Evolutionary conservation across 2,888 invertebrate genomes (phyloP).

Genomic region (Neoascia interrupta): DNA sequence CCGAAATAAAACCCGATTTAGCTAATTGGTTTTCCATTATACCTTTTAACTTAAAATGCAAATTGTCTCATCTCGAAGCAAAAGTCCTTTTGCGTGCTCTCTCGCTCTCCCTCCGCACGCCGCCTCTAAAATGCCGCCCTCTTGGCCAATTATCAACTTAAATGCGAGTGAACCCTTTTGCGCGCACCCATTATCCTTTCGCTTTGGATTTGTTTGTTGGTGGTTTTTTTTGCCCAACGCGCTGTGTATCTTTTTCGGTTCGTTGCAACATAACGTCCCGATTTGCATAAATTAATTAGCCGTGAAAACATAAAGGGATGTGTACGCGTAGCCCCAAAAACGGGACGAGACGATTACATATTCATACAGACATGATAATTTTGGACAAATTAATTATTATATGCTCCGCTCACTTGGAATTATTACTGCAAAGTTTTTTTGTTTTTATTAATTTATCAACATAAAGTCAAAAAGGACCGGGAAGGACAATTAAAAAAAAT

Average conservation of each 20-base stretch:
- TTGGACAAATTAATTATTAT: slow-evolving; percentile 44
- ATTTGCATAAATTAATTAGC: slow-evolving; percentile 63
- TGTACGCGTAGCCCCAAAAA: no score
- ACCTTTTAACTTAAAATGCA: slow-evolving; percentile 25
- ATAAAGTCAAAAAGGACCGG: background rate
- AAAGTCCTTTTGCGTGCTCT: background rate
- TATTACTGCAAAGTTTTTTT: slow-evolving; percentile 47
- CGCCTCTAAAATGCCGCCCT: slow-evolving; percentile 1
- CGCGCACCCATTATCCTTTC: slow-evolving; percentile 22
- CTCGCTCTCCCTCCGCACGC: slow-evolving; percentile 1
- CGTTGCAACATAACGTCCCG: slow-evolving; percentile 38
- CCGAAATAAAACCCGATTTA: slow-evolving; percentile 29
- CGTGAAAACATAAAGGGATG: no score
- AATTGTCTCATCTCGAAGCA: background rate
- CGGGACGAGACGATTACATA: slow-evolving; percentile 47
- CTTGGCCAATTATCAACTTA: slow-evolving; percentile 47
- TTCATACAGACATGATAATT: slow-evolving; percentile 51
- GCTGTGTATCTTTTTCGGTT: slow-evolving; percentile 29
- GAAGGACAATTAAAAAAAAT: slow-evolving; percentile 13
- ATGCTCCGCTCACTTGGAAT: slow-evolving; percentile 52
- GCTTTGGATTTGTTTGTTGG: background rate
- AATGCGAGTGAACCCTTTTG: slow-evolving; percentile 40
- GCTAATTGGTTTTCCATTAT: slow-evolving; percentile 48
- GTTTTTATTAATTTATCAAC: background rate
- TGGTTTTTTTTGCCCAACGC: background rate